These are phyloP conservation scores for Sebastes trivittatus DNA, from an alignment of 2,797 vertebrate species.

Conservation along the genomic window DNA sequence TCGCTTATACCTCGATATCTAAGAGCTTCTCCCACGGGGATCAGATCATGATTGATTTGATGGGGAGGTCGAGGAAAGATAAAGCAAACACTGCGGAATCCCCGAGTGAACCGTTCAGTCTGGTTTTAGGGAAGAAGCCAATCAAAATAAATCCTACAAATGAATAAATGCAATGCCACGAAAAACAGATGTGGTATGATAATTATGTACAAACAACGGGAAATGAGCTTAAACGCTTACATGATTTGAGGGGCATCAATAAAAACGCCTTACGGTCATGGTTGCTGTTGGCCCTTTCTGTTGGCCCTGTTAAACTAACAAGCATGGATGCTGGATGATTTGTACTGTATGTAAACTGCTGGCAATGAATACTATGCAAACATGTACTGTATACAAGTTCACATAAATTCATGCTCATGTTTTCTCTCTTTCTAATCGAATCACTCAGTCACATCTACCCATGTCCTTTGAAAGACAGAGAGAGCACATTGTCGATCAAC, in stretches of 20 bases:
- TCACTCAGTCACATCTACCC: not conserved
- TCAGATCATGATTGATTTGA: slow-evolving; percentile 25
- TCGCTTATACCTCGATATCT: slow-evolving; percentile 3
- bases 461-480: not conserved
- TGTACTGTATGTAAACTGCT: not conserved
- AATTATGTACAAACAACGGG: slow-evolving; percentile 28
- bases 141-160: slow-evolving; percentile 42
- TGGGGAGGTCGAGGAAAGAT: slow-evolving; percentile 17
- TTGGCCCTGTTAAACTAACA: not conserved
- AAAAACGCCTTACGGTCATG: not conserved
- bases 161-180: slow-evolving; percentile 33
- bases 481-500: not conserved
- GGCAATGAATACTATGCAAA: not conserved
- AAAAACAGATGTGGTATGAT: slow-evolving; percentile 57
- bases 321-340: not conserved
- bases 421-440: not conserved
- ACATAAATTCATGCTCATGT: not conserved
- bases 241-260: not conserved
- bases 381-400: not conserved
- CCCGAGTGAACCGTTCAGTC: slow-evolving; percentile 21
- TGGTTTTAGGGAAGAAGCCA: slow-evolving; percentile 25
- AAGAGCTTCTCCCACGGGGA: not conserved
- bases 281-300: not conserved
- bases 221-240: not conserved
- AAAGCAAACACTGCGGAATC: slow-evolving; percentile 38